Evolutionary conservation across 2,113 vertebrate genomes (phyloP).

Genomic region (Ahaetulla prasina): DNA sequence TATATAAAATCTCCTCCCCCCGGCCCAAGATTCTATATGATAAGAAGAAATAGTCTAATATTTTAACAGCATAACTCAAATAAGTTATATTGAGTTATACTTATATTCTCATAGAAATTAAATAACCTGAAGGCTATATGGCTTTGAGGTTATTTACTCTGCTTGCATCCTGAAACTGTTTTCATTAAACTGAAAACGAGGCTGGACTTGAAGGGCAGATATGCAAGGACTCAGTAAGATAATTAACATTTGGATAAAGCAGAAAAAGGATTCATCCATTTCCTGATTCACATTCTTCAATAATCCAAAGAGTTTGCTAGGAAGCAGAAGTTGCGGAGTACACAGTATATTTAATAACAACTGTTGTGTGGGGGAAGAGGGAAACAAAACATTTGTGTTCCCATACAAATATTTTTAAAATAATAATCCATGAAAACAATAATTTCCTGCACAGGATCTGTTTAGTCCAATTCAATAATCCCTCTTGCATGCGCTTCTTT

Average conservation of each 20-base stretch:
- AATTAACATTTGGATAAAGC: slow-evolving; percentile 2
- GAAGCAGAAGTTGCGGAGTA: background rate
- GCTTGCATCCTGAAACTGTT: slow-evolving; percentile 11
- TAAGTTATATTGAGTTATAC: slow-evolving; percentile 6
- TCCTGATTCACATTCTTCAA: slow-evolving; percentile 19
- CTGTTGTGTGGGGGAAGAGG: background rate
- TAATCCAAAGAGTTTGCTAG: slow-evolving; percentile 24
- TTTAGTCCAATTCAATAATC: background rate
- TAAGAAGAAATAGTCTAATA: background rate
- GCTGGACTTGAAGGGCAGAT: background rate
- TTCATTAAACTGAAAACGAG: slow-evolving; percentile 31
- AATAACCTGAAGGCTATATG: slow-evolving; percentile 11
- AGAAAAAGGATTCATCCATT: slow-evolving; percentile 20
- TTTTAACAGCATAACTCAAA: slow-evolving; percentile 36
- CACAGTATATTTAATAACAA: background rate
- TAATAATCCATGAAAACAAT: background rate
- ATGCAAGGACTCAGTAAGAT: slow-evolving; percentile 28
- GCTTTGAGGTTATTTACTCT: slow-evolving; percentile 37
- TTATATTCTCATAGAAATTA: slow-evolving; percentile 13
- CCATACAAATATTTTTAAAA: background rate
- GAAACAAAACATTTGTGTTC: background rate
- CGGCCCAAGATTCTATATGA: background rate
- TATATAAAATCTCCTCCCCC: background rate
- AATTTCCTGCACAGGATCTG: background rate
- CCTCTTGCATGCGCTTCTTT: background rate